These are phyloP conservation scores for Rhagophthalmus giganteus DNA, from an alignment of 2,888 invertebrate genomes.

Conservation along the genomic window DNA sequence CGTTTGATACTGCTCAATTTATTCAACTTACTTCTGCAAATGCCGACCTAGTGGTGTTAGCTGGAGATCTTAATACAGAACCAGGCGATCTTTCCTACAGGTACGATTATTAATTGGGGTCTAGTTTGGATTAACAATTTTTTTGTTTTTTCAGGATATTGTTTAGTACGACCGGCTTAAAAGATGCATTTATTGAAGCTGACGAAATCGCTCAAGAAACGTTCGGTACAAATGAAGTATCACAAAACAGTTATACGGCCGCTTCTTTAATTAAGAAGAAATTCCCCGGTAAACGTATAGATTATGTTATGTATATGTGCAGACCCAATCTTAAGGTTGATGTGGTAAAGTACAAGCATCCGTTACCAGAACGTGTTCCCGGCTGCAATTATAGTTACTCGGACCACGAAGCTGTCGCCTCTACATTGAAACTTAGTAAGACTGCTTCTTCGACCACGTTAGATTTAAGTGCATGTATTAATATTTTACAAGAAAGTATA, in stretches of 20 bases:
- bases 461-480: constrained; percentile 35
- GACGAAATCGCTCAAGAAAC: constrained; percentile 44
- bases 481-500: constrained; percentile 62
- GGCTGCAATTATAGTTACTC: constrained; percentile 77
- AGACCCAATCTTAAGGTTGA: constrained; percentile 49
- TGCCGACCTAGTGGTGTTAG: constrained; percentile 82
- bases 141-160: constrained; percentile 56
- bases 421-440: constrained; percentile 55
- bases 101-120: too few relatives aligned
- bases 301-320: constrained; percentile 79
- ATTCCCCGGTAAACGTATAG: constrained; percentile 85
- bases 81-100: constrained; percentile 82
- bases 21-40: constrained; percentile 79
- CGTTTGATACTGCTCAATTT: constrained; percentile 93
- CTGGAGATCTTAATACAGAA: constrained; percentile 93
- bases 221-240: constrained; percentile 76
- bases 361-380: constrained; percentile 75
- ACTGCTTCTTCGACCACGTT: constrained; percentile 33
- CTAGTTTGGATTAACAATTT: too few relatives aligned
- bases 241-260: constrained; percentile 81
- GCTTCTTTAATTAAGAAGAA: constrained; percentile 56
- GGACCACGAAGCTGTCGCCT: constrained; percentile 85
- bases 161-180: constrained; percentile 61
- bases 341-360: constrained; percentile 65
- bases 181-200: constrained; percentile 56